A percentile compares a stretch with the other conserved stretches of the same genome.
Conservation (phyloP, 2,113 vertebrate species). For the Cochlearius cochlearius region DNA sequence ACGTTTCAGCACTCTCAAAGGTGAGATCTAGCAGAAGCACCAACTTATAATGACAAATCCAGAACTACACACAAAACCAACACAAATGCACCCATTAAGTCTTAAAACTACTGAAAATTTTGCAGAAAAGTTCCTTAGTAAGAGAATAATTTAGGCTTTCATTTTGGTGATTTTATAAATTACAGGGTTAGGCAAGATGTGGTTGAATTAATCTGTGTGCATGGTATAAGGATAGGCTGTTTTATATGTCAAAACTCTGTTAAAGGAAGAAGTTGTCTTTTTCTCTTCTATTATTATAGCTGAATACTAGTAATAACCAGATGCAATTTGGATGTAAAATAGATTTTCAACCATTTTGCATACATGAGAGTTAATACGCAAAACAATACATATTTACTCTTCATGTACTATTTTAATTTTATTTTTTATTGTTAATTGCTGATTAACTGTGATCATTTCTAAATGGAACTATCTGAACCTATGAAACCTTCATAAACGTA, state of each 20-base stretch:
- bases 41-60: neutral
- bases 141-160: neutral
- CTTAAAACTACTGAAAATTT: neutral
- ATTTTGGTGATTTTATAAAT: neutral
- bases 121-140: neutral
- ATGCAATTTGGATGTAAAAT: neutral
- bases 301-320: neutral
- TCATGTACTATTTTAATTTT: neutral
- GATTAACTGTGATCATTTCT: neutral
- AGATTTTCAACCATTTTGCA: neutral
- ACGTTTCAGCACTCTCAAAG: neutral
- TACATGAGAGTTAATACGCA: neutral
- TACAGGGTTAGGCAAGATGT: accelerated
- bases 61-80: neutral
- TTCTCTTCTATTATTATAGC: neutral
- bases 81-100: neutral
- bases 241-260: neutral
- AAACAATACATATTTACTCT: neutral
- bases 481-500: neutral
- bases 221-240: neutral
- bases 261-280: neutral
- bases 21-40: neutral
- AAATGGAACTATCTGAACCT: neutral
- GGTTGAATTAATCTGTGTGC: neutral
- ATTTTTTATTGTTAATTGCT: neutral